Conservation (phyloP, 2,113 vertebrate species). For the Siniperca chuatsi region DNA sequence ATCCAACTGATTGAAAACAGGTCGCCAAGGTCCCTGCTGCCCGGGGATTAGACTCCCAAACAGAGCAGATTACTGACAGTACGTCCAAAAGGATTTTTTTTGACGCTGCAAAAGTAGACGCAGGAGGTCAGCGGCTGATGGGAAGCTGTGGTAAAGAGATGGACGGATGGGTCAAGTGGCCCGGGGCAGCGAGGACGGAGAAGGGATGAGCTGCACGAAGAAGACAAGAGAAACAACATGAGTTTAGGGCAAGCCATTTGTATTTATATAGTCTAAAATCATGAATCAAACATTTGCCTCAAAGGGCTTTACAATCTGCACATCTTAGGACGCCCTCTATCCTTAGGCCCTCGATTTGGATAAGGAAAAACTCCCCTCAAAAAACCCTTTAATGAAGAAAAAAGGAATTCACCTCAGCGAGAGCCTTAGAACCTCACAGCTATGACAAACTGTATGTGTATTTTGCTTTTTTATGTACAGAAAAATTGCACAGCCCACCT, state of each 20-base stretch:
- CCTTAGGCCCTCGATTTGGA: not conserved
- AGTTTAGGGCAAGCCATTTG: not conserved
- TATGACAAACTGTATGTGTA: not conserved
- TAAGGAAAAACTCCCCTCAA: not conserved
- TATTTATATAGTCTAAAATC: not conserved
- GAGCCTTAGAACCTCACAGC: not conserved
- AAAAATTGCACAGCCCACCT: not conserved
- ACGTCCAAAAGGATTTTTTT: conserved; percentile 19
- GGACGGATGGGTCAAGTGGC: conserved; percentile 86
- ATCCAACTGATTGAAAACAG: conserved; percentile 38
- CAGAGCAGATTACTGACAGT: conserved; percentile 22
- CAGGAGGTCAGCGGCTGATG: conserved; percentile 85
- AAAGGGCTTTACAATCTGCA: not conserved
- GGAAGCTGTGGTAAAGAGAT: conserved; percentile 86
- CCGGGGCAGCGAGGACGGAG: conserved; percentile 89
- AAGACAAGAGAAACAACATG: not conserved
- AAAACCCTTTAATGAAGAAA: not conserved
- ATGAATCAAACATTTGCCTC: not conserved
- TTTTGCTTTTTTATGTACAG: not conserved
- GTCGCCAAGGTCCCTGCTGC: conserved; percentile 15
- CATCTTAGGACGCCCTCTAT: not conserved
- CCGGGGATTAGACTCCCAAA: conserved; percentile 43
- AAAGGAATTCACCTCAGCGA: not conserved
- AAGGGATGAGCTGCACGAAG: conserved; percentile 92
- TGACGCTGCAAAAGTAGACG: not conserved